Evolutionary conservation across 2,113 vertebrate genomes (phyloP), one percentile per base, ranked within the genome.

Genomic region (Chlorodrepanis virens): DNA sequence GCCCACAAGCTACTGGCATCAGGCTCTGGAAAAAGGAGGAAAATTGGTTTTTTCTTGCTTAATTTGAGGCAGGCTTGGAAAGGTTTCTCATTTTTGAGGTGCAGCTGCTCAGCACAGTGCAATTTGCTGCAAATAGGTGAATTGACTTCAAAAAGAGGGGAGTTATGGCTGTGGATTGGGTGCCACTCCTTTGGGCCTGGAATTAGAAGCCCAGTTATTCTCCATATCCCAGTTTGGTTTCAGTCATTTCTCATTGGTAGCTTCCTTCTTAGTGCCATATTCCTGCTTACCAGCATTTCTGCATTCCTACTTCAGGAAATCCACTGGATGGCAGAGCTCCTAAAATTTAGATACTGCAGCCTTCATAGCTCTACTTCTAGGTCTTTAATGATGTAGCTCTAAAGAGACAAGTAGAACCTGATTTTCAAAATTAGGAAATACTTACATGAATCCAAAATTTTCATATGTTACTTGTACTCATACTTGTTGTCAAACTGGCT

Each of bases 391-490:
- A 52, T 59, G 21, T 14, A 40, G 10, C 52, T 59, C 45, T 57
- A 45, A 68, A 67, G 25, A 81, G 16, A 11, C 29, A 37, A 84
- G 4, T n/a, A 63, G 49, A 63, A 71, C 18, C 13, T 61, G 17
- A 44, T 76, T 82, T 94, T 87, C 37, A 71, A 52, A 91, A 85
- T 49, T 42, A 47, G 31, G 59, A 69, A 91, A 49, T 49, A 35
- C 24, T 59, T 52, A 15, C 0, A 0, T 63, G 35, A 71, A 47
- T 40, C 35, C 5, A 2, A 78, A 64, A 37, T n/a, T 78, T 70
- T 87, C 2, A 0, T 33, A 3, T 57, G 13, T 68, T 49, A 37
- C 9, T 75, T 76, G 37, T 68, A 53, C 28, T 84, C 1, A 0
- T 54, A 22, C 18, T 90, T 94, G 42, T 77, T 88, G 57, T 78